A percentile compares a stretch with the other conserved stretches of the same genome.
Evolutionary conservation across 2,113 vertebrate species (phyloP).

Genomic region (Gopherus flavomarginatus): DNA sequence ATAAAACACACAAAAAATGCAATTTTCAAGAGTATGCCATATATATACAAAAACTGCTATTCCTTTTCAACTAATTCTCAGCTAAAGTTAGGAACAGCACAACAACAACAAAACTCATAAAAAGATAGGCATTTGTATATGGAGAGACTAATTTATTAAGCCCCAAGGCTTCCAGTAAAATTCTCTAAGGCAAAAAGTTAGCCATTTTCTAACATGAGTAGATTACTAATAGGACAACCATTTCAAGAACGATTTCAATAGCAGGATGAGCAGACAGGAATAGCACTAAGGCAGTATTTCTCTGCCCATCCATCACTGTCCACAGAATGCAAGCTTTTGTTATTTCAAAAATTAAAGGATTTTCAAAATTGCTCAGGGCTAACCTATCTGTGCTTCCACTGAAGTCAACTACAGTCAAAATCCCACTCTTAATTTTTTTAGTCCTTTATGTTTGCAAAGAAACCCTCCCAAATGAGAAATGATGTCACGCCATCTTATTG

Average conservation of each 20-base stretch:
- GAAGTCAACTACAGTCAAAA: conserved; percentile 2
- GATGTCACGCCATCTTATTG: neutral
- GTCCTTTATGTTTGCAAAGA: neutral
- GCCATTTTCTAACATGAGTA: neutral
- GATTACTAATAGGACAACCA: neutral
- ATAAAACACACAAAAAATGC: neutral
- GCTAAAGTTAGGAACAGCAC: neutral
- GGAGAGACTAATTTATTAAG: neutral
- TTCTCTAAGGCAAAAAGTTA: neutral
- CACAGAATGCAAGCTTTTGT: neutral
- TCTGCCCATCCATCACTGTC: neutral
- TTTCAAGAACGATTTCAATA: neutral
- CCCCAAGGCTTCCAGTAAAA: neutral
- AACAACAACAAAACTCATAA: neutral
- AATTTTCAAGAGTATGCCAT: neutral
- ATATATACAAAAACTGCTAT: neutral
- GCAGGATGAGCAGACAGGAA: neutral
- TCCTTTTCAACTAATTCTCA: neutral
- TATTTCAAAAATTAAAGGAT: neutral
- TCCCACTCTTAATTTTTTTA: neutral
- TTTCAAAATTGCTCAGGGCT: neutral
- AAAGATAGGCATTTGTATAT: neutral
- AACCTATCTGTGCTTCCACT: neutral
- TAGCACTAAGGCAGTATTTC: neutral
- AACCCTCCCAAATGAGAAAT: neutral